Evolutionary conservation across 2,888 invertebrate genomes (phyloP).

Genomic region (Ophioninae sp.): DNA sequence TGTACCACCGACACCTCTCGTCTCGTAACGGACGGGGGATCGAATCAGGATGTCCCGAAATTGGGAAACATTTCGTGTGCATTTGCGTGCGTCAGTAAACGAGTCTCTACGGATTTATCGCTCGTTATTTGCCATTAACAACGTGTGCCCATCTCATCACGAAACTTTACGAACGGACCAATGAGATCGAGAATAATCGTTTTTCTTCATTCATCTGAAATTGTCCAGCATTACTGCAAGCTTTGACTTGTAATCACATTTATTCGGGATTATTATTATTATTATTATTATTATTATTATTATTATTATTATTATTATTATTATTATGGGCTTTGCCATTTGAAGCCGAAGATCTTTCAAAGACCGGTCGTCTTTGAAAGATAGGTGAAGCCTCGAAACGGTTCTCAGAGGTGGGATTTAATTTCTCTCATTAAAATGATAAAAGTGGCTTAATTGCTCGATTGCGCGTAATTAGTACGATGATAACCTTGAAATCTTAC

Average conservation of each 20-base stretch:
- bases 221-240: not conserved
- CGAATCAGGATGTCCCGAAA: constrained; percentile 20
- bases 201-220: not conserved
- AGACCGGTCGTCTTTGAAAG: not conserved
- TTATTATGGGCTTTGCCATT: not conserved
- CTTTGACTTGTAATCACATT: not conserved
- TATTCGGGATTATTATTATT: not conserved
- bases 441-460: not conserved
- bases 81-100: not conserved
- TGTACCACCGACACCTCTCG: not conserved
- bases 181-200: not conserved
- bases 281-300: too few relatives aligned
- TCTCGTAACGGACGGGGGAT: constrained; percentile 13
- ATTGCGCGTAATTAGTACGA: not conserved
- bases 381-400: not conserved
- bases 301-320: not conserved
- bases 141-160: not conserved
- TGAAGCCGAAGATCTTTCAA: not conserved
- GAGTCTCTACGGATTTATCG: constrained; percentile 2
- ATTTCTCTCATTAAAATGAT: not conserved
- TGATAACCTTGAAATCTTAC: constrained; percentile 67
- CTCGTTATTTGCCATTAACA: not conserved
- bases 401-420: not conserved
- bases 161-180: constrained; percentile 29
- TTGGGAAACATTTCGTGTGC: not conserved